These are phyloP conservation scores for Perca schrenkii DNA, from an alignment of 2,113 vertebrate genomes.

Conservation along the genomic window DNA sequence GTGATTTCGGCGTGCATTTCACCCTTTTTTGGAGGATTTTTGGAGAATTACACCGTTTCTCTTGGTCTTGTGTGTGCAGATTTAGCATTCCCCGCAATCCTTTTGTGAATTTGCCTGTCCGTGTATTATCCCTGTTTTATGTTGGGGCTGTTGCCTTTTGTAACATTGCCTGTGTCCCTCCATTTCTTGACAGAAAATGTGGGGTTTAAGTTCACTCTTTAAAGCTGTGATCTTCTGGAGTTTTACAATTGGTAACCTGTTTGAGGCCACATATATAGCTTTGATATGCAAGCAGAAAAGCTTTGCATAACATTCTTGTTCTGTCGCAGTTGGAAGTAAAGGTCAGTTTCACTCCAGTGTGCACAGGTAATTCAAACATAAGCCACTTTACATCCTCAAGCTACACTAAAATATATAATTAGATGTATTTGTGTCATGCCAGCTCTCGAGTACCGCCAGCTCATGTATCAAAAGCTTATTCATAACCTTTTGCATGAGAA, in stretches of 20 bases:
- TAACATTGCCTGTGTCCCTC: neutral
- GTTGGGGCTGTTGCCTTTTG: constrained; percentile 14
- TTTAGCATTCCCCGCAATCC: too few species aligned
- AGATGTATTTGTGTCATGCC: constrained; percentile 53
- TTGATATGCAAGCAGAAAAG: constrained; percentile 1
- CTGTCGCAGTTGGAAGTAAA: constrained; percentile 24
- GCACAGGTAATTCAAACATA: constrained; percentile 36
- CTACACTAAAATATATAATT: constrained; percentile 47
- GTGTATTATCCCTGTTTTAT: constrained; percentile 12
- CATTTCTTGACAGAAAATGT: neutral
- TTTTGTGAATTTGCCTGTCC: too few species aligned
- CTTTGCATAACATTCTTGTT: constrained; percentile 22
- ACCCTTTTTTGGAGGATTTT: too few species aligned
- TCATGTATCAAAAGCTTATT: constrained; percentile 43
- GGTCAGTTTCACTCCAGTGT: constrained; percentile 41
- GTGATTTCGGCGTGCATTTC: too few species aligned
- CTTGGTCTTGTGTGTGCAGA: too few species aligned
- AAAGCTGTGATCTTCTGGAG: constrained; percentile 13
- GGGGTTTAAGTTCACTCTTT: constrained; percentile 3
- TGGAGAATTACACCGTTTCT: too few species aligned
- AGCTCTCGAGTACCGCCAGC: constrained; percentile 24
- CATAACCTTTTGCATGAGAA: constrained; percentile 52
- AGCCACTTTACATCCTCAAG: constrained; percentile 38
- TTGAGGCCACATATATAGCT: neutral
- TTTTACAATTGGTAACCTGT: constrained; percentile 7